Evolutionary conservation across 2,797 vertebrate species (phyloP).

Genomic region (Mastacembelus armatus): DNA sequence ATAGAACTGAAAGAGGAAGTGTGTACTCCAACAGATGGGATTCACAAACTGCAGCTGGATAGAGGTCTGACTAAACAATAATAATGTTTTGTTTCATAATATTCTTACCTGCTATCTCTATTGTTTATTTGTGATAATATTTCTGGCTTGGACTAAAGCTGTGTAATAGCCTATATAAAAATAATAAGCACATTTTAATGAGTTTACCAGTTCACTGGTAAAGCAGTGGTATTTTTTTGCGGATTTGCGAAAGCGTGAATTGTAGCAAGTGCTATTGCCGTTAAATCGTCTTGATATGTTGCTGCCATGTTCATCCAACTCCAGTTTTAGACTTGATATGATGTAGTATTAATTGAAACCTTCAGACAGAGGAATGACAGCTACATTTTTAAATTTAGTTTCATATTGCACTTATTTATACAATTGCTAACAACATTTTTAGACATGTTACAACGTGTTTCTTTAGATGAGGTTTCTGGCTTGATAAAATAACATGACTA

Average conservation of each 20-base stretch:
- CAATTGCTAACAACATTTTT: constrained; percentile 31
- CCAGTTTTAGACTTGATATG: constrained; percentile 20
- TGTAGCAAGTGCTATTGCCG: constrained; percentile 64
- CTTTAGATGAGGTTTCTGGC: constrained; percentile 26
- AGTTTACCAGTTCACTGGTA: constrained; percentile 22
- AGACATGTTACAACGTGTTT: constrained; percentile 11
- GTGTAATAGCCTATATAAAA: constrained; percentile 43
- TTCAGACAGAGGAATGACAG: constrained; percentile 14
- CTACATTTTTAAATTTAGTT: constrained; percentile 22
- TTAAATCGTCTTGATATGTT: constrained; percentile 36
- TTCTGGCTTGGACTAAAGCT: constrained; percentile 35
- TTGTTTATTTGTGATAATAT: constrained; percentile 62
- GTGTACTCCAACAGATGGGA: too few species aligned
- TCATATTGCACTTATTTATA: constrained; percentile 57
- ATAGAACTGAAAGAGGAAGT: constrained; percentile 1
- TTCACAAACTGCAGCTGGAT: too few species aligned
- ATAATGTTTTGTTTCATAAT: neutral
- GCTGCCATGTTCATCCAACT: constrained; percentile 48
- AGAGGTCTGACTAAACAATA: too few species aligned
- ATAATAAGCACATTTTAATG: constrained; percentile 13
- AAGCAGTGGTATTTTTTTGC: constrained; percentile 19
- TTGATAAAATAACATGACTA: constrained; percentile 52
- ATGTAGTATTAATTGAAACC: constrained; percentile 10
- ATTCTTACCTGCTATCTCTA: constrained; percentile 26
- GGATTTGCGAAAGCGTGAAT: constrained; percentile 19